Base-by-base conservation (phyloP, 2,113 vertebrate genomes). In the Nothocercus nigrocapillus region DNA sequence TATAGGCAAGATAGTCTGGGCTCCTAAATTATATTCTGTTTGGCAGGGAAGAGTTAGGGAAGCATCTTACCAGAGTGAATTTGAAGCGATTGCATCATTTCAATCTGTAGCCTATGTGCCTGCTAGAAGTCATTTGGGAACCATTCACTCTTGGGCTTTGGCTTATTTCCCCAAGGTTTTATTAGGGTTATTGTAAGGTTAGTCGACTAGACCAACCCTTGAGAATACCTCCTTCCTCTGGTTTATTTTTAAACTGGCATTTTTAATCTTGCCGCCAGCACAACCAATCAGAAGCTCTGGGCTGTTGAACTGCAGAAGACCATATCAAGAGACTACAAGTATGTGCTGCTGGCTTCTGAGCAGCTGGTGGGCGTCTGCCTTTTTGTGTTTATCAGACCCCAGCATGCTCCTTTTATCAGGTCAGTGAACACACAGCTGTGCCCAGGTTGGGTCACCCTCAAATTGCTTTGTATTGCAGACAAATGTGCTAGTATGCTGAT, bases 271-370 rank as follows among this genome's bases (percentile, higher is more conserved):
- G n/a, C 58, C 95, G 74, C 28, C 95, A 99, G 99, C 98, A 99
- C 99, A 54, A 99, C 99, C 7, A 99, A 99, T 95, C 99, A 99
- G 97, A 99, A 99, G 97, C 98, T 99, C 25, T 99, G 99, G 99
- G 99, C 99, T 16, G 99, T 98, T 70, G 99, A 99, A 95, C 98
- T 99, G 45, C 99, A 99, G 95, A 99, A 99, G 97, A 99, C 98
- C 86, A 98, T 99, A 96, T 99, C 99, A 6, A 98, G 99, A 77
- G 99, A 99, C 95, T 98, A 98, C 96, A 99, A 99, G 96, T 99
- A 99, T 3, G 99, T 99, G 88, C 98, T 99, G 84, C 98, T 99
- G 89, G 99, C 99, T 28, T 99, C 99, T 1, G 99, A 99, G 97
- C 99, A 99, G 97, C 96, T 99, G 88, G 99, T 99, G 96, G 99